Percentiles rank a stretch among this genome's conserved stretches.
Conservation (phyloP, 2,113 vertebrate genomes). For the Cochlearius cochlearius region DNA sequence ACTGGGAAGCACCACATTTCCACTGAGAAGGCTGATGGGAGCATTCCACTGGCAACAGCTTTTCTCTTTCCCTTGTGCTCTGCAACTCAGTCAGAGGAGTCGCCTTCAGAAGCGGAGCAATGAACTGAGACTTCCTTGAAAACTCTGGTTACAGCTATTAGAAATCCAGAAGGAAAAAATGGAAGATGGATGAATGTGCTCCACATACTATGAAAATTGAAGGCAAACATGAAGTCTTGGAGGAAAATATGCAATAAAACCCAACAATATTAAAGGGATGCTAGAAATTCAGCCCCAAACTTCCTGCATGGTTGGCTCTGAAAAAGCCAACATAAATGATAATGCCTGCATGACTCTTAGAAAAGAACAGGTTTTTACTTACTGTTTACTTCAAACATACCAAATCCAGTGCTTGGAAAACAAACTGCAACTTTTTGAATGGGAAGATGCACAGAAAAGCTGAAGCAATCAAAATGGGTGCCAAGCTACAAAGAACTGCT, state of each 20-base stretch:
- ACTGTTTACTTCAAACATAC: neutral
- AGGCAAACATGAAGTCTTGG: neutral
- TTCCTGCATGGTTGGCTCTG: neutral
- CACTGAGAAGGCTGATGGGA: neutral
- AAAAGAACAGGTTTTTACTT: neutral
- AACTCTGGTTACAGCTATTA: neutral
- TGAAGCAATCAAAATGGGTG: neutral
- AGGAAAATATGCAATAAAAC: neutral
- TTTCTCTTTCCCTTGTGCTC: neutral
- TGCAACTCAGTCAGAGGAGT: neutral
- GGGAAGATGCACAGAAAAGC: neutral
- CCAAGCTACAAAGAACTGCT: neutral
- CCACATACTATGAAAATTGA: neutral
- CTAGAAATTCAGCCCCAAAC: neutral
- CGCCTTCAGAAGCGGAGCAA: neutral
- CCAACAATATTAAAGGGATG: neutral
- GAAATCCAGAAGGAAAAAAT: neutral
- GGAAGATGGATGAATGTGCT: neutral
- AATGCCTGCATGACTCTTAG: neutral
- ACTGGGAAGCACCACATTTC: neutral
- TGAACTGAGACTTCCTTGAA: conserved; percentile 26
- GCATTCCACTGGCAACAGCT: neutral
- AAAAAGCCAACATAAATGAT: neutral
- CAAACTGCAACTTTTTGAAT: neutral
- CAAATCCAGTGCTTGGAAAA: neutral